Base-by-base conservation (phyloP, 2,113 vertebrate genomes). In the Diglossa brunneiventris region DNA sequence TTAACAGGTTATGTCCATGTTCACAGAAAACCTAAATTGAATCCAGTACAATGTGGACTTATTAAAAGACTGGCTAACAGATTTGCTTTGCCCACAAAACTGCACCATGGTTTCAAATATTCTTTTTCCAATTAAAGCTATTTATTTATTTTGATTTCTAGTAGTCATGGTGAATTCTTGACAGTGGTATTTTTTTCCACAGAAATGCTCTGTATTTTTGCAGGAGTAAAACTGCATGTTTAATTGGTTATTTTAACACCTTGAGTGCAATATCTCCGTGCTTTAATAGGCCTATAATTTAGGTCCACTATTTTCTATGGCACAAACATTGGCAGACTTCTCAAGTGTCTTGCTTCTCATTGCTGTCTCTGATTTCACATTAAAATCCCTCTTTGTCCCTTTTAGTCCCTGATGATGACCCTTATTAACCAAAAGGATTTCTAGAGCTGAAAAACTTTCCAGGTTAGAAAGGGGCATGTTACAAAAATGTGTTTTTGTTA, bases 111-210 rank as follows among this genome's bases (percentile, higher is more conserved):
- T 94, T 92, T 96, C 80, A 91, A 89, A 87, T 85, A 97, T 89
- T 95, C 58, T 73, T 96, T 95, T 94, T 70, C 67, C 87, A 89
- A 83, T 94, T 94, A 94, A 87, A 93, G 6, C 44, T 85, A 75
- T 96, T 92, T 96, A 95, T 96, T 97, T 96, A 89, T 93, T 96
- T 97, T 90, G 84, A 90, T 95, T 96, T 93, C 74, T 68, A 91
- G 64, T 49, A 73, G 87, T 90, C 89, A 70, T 16, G n/a, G 53
- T 78, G 39, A 87, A 81, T 95, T 90, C 75, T 96, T 88, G 42
- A 88, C 79, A 37, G 74, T 76, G 35, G 53, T 63, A 39, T 79
- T 94, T 93, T 94, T 94, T 92, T 72, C 84, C 89, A 76, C 58
- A 89, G 62, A 94, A 95, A 91, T 75, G 49, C 39, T 78, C 79